A percentile compares a stretch with the other conserved stretches of the same genome.
These are phyloP conservation scores for Aegithalos caudatus DNA, from an alignment of 2,113 vertebrate species.

Conservation along the genomic window DNA sequence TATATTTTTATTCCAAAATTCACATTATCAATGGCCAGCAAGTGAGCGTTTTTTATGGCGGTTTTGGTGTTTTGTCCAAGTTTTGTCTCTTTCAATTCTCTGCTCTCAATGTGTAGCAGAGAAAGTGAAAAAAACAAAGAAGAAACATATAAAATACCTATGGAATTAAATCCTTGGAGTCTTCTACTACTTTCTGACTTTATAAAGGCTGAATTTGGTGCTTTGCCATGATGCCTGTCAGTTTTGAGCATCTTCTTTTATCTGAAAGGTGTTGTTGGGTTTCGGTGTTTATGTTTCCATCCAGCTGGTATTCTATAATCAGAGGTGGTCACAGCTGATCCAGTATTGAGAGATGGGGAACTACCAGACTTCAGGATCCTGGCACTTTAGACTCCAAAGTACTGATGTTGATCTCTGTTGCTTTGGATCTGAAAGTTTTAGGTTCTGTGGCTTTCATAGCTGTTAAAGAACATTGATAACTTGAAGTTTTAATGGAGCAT, in stretches of 20 bases:
- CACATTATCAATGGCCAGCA: neutral
- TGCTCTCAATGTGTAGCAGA: neutral
- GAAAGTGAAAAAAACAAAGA: neutral
- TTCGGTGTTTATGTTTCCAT: rapidly evolving
- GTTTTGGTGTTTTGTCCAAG: neutral
- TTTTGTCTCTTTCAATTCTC: neutral
- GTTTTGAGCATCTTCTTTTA: neutral
- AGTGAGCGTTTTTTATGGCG: neutral
- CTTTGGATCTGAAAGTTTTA: neutral
- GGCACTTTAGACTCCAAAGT: neutral
- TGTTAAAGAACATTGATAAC: neutral
- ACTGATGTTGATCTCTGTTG: neutral
- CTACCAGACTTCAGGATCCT: neutral
- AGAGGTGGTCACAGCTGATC: neutral
- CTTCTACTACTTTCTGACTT: neutral
- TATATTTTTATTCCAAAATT: neutral
- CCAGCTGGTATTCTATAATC: neutral
- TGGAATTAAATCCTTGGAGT: neutral
- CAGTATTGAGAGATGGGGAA: neutral
- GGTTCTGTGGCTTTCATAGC: neutral
- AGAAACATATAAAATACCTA: neutral
- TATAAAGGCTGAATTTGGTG: neutral
- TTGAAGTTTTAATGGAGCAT: neutral
- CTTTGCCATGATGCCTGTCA: neutral
- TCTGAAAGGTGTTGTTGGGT: neutral